Evolutionary conservation across 2,113 vertebrate species (phyloP).

Genomic region (Suncus etruscus): DNA sequence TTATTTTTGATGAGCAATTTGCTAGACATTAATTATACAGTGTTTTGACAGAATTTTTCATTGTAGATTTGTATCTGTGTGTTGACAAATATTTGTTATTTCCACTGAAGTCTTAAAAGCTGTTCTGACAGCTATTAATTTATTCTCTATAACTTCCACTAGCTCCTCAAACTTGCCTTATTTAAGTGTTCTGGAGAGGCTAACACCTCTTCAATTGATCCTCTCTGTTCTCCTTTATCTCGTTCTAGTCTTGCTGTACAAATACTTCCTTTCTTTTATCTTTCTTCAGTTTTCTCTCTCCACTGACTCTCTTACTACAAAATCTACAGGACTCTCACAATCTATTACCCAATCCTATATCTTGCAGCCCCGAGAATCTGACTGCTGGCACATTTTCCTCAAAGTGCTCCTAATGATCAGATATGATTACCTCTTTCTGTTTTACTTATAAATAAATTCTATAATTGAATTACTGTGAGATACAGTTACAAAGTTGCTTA

Average conservation of each 20-base stretch:
- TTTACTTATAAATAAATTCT: too few species aligned
- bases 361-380: not conserved
- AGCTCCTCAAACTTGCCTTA: not conserved
- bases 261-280: not conserved
- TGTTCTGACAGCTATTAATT: not conserved
- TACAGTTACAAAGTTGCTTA: too few species aligned
- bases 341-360: not conserved
- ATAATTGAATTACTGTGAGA: too few species aligned
- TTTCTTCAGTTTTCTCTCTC: not conserved
- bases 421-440: not conserved
- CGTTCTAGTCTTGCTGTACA: not conserved
- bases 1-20: slow-evolving; percentile 45
- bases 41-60: slow-evolving; percentile 10
- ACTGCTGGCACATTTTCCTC: not conserved
- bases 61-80: not conserved
- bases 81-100: slow-evolving; percentile 6
- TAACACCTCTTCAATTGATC: not conserved
- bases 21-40: slow-evolving; percentile 17
- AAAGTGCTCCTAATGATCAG: not conserved
- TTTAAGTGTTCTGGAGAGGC: not conserved
- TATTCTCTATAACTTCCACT: slow-evolving; percentile 3
- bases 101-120: not conserved
- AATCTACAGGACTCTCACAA: not conserved
- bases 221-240: not conserved
- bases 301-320: not conserved